Conservation (phyloP, 2,888 invertebrate species). For the Hyposoter didymator region DNA sequence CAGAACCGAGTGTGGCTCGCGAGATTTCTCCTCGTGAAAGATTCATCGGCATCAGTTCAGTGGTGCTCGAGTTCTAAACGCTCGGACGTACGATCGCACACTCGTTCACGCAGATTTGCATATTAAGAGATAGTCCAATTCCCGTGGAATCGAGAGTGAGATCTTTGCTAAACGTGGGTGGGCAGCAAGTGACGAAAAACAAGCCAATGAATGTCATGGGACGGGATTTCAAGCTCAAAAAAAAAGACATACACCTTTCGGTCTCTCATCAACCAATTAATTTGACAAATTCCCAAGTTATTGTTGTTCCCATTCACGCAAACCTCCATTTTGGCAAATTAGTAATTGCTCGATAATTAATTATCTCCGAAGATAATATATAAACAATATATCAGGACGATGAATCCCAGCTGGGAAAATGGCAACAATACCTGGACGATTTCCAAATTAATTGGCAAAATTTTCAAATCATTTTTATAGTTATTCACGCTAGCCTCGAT, state of each 20-base stretch:
- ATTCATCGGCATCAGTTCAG: no score
- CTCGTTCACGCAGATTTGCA: background rate
- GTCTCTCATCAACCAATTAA: background rate
- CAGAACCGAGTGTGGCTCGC: no score
- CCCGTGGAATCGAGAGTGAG: background rate
- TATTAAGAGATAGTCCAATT: background rate
- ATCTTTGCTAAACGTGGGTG: background rate
- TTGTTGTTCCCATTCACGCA: background rate
- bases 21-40: no score
- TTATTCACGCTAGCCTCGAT: background rate
- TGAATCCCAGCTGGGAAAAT: background rate
- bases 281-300: background rate
- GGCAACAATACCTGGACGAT: background rate
- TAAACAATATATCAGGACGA: background rate
- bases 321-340: background rate
- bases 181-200: background rate
- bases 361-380: background rate
- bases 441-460: background rate
- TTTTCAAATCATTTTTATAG: background rate
- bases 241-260: background rate
- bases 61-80: no score
- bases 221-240: background rate
- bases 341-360: background rate
- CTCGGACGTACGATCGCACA: conserved; percentile 1
- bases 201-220: background rate